phyloP scores from a whole-genome alignment of 2,797 vertebrate species.

The Schizopygopsis malacanthus region DNA sequence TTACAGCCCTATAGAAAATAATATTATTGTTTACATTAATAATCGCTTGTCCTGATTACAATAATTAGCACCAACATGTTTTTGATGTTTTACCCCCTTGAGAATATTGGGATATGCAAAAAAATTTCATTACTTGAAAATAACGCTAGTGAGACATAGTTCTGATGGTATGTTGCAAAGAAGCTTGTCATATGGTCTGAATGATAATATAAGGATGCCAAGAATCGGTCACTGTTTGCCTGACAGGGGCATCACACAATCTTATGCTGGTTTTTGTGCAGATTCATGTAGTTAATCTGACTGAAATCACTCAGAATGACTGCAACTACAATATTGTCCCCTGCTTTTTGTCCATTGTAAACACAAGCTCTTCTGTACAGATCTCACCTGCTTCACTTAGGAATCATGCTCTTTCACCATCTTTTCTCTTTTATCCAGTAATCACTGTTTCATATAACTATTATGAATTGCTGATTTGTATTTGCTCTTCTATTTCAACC shows the following conservation, averaged over 20 bases:
- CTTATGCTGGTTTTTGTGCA: conserved; percentile 66
- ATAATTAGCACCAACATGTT: no score
- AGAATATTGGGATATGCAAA: no score
- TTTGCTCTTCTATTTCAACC: not conserved
- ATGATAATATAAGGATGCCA: conserved; percentile 21
- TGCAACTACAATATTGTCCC: conserved; percentile 21
- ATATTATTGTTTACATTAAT: no score
- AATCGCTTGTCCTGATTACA: no score
- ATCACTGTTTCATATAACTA: not conserved
- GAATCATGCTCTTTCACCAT: conserved; percentile 23
- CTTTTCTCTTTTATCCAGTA: conserved; percentile 43
- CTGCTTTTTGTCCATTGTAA: conserved; percentile 11
- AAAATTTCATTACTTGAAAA: no score
- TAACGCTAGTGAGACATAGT: no score
- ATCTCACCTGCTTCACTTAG: conserved; percentile 18
- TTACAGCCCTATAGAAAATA: no score
- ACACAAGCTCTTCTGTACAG: conserved; percentile 21
- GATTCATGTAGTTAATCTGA: not conserved
- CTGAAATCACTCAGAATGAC: conserved; percentile 45
- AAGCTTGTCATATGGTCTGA: conserved; percentile 40
- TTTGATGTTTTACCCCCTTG: no score
- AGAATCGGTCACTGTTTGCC: conserved; percentile 58
- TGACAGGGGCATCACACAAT: conserved; percentile 68
- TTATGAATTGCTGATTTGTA: not conserved
- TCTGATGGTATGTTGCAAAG: no score